Conservation (phyloP, 2,113 vertebrate genomes). For the Rhinoderma darwinii region DNA sequence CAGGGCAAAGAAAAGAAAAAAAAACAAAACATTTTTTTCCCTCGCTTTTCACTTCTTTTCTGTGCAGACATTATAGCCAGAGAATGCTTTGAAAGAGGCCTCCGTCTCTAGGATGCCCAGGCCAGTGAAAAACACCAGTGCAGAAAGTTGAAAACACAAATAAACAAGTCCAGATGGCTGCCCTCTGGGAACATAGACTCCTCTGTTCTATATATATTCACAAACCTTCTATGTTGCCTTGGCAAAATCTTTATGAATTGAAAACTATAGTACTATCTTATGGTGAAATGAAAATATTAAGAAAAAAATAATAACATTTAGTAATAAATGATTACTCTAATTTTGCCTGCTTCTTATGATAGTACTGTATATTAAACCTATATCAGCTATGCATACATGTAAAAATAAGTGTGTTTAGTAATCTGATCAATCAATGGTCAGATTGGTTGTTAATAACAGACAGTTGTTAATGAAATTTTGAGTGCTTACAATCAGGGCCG, state of each 20-base stretch:
- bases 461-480: not conserved
- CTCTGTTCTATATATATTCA: slow-evolving; percentile 60
- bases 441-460: too few species aligned
- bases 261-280: not conserved
- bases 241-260: not conserved
- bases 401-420: not conserved
- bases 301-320: not conserved
- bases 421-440: not conserved
- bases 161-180: slow-evolving; percentile 78
- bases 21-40: not conserved
- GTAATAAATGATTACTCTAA: not conserved
- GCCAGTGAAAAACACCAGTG: slow-evolving; percentile 73
- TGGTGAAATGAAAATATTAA: not conserved
- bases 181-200: slow-evolving; percentile 62
- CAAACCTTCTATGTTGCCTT: slow-evolving; percentile 57
- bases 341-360: not conserved
- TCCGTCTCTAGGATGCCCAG: slow-evolving; percentile 69
- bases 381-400: not conserved
- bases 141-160: slow-evolving; percentile 74
- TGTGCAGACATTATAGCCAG: slow-evolving; percentile 55
- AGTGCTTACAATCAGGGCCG: not conserved
- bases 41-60: slow-evolving; percentile 15
- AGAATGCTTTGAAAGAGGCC: slow-evolving; percentile 63
- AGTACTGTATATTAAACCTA: not conserved
- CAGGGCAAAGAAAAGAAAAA: too few species aligned